Percentiles rank a stretch among this genome's conserved stretches.
phyloP scores from a whole-genome alignment of 2,888 invertebrate genomes.

The Drosophila antonietae region DNA sequence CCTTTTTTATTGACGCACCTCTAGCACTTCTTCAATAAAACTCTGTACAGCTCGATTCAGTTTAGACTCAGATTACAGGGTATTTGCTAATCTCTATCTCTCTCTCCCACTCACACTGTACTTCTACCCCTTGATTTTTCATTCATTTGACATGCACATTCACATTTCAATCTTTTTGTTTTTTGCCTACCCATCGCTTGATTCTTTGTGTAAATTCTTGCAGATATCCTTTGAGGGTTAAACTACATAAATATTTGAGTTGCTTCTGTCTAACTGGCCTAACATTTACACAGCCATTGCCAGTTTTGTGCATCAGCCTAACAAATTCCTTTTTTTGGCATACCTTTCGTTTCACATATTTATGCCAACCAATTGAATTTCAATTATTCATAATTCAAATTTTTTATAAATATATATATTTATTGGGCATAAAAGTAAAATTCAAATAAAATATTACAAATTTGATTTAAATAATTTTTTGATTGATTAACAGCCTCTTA shows the following conservation, averaged over 20 bases:
- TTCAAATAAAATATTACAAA: not conserved
- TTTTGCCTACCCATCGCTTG: not conserved
- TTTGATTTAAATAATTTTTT: too few relatives aligned
- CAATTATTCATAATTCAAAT: slow-evolving; percentile 6
- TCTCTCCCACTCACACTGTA: too few relatives aligned
- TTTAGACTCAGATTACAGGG: too few relatives aligned
- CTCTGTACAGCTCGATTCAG: too few relatives aligned
- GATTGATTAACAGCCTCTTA: not conserved
- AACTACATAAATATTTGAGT: slow-evolving; percentile 4
- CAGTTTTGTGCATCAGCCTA: not conserved
- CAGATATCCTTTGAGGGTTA: not conserved
- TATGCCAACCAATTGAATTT: slow-evolving; percentile 1
- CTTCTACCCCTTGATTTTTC: not conserved
- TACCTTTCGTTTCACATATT: not conserved
- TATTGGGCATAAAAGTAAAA: not conserved
- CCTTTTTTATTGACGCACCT: too few relatives aligned
- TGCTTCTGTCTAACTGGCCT: not conserved
- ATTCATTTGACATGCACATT: not conserved
- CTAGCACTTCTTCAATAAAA: too few relatives aligned
- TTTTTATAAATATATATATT: not conserved
- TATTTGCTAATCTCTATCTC: too few relatives aligned
- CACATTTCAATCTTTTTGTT: not conserved
- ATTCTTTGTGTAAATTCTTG: not conserved
- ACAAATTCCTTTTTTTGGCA: not conserved
- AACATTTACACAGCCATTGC: not conserved